Percentiles rank a stretch among this genome's conserved stretches.
Conservation (phyloP, 1,140 invertebrate species). For the Trachelipus rathkii region DNA sequence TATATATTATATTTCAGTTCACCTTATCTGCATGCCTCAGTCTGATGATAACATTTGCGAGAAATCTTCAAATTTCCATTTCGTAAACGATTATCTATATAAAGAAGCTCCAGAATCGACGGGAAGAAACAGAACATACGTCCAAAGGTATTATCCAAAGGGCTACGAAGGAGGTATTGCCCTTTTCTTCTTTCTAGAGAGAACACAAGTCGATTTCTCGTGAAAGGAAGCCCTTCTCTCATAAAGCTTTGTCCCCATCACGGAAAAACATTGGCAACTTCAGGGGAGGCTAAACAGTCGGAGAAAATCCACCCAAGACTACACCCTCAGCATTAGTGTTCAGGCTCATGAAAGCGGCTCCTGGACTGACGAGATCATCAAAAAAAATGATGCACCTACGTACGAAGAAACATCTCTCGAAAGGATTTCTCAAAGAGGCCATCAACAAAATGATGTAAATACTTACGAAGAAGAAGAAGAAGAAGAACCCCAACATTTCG, state of each 20-base stretch:
- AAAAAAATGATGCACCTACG: no score
- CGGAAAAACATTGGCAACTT: no score
- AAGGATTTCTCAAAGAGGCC: no score
- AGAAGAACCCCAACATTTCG: no score
- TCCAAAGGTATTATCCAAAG: constrained; percentile 62
- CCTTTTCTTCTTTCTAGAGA: background rate
- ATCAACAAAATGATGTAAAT: no score
- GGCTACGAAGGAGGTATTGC: constrained; percentile 37
- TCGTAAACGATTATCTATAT: constrained; percentile 89
- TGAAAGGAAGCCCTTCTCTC: background rate
- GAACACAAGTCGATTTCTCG: background rate
- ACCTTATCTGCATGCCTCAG: constrained; percentile 87
- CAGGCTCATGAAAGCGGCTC: no score
- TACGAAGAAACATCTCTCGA: no score
- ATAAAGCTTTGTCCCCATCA: background rate
- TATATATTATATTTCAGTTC: constrained; percentile 54
- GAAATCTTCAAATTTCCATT: constrained; percentile 82
- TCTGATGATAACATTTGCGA: constrained; percentile 82
- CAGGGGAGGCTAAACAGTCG: no score
- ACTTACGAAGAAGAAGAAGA: no score
- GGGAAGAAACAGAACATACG: constrained; percentile 80
- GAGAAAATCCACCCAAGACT: no score
- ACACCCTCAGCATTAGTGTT: no score
- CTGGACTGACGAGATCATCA: no score
- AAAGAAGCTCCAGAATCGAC: constrained; percentile 74